Evolutionary conservation across 2,797 vertebrate genomes (phyloP), one percentile per base, ranked within the genome.

Genomic region (Sciurus carolinensis): DNA sequence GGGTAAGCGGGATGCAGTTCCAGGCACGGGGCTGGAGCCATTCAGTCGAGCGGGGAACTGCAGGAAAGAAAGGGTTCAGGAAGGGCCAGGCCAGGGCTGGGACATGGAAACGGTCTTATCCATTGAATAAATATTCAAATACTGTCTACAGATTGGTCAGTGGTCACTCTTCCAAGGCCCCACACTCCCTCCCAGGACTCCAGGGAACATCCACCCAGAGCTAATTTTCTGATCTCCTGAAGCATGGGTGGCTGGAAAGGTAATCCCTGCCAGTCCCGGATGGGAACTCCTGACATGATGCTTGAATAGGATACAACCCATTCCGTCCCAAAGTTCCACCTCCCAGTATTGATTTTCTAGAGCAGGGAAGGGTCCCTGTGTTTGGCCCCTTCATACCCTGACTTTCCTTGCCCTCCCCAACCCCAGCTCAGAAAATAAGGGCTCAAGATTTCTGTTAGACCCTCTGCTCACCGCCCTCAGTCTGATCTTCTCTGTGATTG

Each of bases 1-100:
- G 83, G 99, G 98, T 14, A 97, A 96, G 18, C 97, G 97, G 20
- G 97, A 64, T 0, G 87, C n/a, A 1, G 91, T 59, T 75, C 83
- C 96, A 1, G 97, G 91, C 44, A 69, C 7, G 0, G 90, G 47
- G 52, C 77, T 93, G 85, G 98, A 97, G 85, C 97, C 90, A 1
- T 98, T 98, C 90, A 95, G 81, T 3, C 96, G 94, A 57, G 90
- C 22, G 0, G 91, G n/a, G n/a, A 98, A 88, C 98, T 98, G 98
- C 54, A 73, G 90, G 69, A 52, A 96, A 67, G 73, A 95, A 89
- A 86, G 82, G 33, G 24, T 67, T 98, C 81, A 98, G 92, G 89
- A 72, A 84, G 69, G 85, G 80, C 59, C 59, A 47, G 33, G 22
- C 84, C 64, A 42, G 82, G 85, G 28, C 73, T 54, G 69, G 64